Evolutionary conservation across 2,888 invertebrate species (phyloP).

Genomic region (Petrolisthes manimaculis): DNA sequence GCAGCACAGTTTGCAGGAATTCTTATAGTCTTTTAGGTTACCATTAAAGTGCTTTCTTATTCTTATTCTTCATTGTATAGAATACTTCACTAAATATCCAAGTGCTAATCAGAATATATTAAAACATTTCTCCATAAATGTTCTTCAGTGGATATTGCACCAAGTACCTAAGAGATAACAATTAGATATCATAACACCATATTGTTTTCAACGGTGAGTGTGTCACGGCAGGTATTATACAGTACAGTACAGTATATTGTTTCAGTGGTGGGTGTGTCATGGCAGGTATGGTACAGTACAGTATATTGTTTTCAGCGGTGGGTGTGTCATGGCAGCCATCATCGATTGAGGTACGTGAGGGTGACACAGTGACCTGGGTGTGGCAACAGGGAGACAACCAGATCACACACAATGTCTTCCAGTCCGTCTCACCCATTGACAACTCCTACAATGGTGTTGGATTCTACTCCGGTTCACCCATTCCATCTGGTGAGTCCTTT

Average conservation of each 20-base stretch:
- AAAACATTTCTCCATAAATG: too few relatives aligned
- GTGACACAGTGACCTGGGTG: constrained; percentile 49
- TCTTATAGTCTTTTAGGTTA: too few relatives aligned
- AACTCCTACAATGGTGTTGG: constrained; percentile 33
- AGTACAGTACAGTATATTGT: constrained; percentile 31
- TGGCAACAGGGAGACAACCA: constrained; percentile 35
- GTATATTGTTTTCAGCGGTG: background rate
- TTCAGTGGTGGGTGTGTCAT: constrained; percentile 40
- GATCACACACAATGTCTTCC: constrained; percentile 39
- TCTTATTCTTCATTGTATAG: too few relatives aligned
- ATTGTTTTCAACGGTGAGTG: constrained; percentile 7
- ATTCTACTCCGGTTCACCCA: constrained; percentile 43
- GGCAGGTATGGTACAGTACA: too few relatives aligned
- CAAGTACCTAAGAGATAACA: too few relatives aligned
- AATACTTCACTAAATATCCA: too few relatives aligned
- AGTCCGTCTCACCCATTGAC: background rate
- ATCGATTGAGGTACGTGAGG: constrained; percentile 24
- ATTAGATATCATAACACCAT: too few relatives aligned
- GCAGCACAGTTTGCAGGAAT: too few relatives aligned
- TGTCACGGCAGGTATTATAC: constrained; percentile 28
- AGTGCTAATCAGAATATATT: too few relatives aligned
- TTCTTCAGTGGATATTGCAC: too few relatives aligned
- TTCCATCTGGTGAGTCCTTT: constrained; percentile 22
- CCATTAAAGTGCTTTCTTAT: too few relatives aligned
- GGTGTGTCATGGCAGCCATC: constrained; percentile 40